phyloP scores from a whole-genome alignment of 2,797 vertebrate genomes.

The Phoebastria nigripes region DNA sequence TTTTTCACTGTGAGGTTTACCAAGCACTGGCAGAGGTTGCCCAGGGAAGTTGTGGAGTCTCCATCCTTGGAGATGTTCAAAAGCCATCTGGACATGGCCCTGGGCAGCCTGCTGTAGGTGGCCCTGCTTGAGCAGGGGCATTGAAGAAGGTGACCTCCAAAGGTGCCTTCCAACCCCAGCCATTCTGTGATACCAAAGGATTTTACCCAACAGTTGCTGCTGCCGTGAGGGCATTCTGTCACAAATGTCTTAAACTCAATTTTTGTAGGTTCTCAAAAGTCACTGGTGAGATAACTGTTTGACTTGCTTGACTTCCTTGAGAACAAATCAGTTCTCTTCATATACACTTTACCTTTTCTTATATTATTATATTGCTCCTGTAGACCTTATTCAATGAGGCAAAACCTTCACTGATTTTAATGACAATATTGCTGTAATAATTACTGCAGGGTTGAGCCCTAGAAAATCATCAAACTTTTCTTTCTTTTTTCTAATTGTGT shows the following conservation, averaged over 20 bases:
- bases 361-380: not conserved
- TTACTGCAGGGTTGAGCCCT: not conserved
- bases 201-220: not conserved
- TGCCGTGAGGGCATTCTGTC: not conserved
- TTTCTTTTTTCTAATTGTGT: not conserved
- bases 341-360: not conserved
- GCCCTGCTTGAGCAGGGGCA: not conserved
- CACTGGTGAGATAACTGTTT: not conserved
- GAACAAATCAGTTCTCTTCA: not conserved
- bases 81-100: not conserved
- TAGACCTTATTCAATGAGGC: not conserved
- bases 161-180: not conserved
- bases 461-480: not conserved
- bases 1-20: not conserved
- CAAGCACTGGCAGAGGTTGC: fast-evolving
- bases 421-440: not conserved
- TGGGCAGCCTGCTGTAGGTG: not conserved
- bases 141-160: not conserved
- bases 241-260: not conserved
- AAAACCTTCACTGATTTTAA: conserved; percentile 19
- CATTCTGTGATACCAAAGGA: not conserved
- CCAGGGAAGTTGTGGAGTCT: no score
- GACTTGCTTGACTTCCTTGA: not conserved
- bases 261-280: not conserved
- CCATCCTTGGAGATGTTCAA: not conserved